A percentile compares a stretch with the other conserved stretches of the same genome.
phyloP scores from a whole-genome alignment of 2,888 invertebrate genomes.

The Gonocerus acuteangulatus region DNA sequence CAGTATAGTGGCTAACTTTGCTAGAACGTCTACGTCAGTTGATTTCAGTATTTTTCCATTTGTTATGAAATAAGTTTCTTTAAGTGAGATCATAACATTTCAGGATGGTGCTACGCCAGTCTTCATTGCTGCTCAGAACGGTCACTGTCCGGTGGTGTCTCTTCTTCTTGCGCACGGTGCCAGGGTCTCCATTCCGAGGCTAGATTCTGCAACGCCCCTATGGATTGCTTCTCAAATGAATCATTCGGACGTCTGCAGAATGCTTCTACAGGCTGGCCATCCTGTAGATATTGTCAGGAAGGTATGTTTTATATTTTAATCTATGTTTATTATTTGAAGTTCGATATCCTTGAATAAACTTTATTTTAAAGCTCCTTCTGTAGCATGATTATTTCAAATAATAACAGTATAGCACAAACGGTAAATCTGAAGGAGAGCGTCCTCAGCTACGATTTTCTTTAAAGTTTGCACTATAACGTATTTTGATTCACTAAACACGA shows the following conservation, averaged over 20 bases:
- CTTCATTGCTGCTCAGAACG: constrained; percentile 90
- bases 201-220: constrained; percentile 79
- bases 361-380: too few species aligned
- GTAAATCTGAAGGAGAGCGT: too few species aligned
- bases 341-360: not conserved
- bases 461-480: too few species aligned
- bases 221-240: constrained; percentile 97
- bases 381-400: too few species aligned
- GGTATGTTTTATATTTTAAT: constrained; percentile 51
- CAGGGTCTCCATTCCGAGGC: constrained; percentile 61
- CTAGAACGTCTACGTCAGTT: too few species aligned
- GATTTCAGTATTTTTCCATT: too few species aligned
- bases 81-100: too few species aligned
- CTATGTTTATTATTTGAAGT: not conserved
- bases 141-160: constrained; percentile 71
- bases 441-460: too few species aligned
- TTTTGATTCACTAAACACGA: too few species aligned
- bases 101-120: constrained; percentile 86
- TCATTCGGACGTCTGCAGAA: constrained; percentile 69
- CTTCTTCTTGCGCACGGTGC: constrained; percentile 68
- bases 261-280: constrained; percentile 70
- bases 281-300: constrained; percentile 70
- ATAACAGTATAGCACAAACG: too few species aligned
- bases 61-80: too few species aligned
- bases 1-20: too few species aligned